Evolutionary conservation across 2,888 invertebrate genomes (phyloP).

Genomic region (Caenorhabditis panamensis): DNA sequence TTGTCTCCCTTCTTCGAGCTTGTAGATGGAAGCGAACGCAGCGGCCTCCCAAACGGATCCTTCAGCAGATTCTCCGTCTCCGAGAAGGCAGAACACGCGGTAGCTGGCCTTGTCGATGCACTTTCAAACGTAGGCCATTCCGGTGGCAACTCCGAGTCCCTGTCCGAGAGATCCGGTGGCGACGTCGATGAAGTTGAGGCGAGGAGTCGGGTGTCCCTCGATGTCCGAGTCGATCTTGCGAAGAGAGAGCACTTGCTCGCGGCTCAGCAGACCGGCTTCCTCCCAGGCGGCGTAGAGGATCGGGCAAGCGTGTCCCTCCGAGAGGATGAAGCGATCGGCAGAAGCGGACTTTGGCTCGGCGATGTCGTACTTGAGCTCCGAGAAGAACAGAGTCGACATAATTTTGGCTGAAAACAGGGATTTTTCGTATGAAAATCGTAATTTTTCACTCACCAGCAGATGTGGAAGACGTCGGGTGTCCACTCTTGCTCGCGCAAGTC

Average conservation of each 20-base stretch:
- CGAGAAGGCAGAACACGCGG: slow-evolving; percentile 93
- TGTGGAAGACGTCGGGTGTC: slow-evolving; percentile 78
- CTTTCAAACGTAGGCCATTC: slow-evolving; percentile 98
- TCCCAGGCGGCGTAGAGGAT: slow-evolving; percentile 99
- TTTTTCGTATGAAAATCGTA: not conserved
- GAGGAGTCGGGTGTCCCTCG: slow-evolving; percentile 98
- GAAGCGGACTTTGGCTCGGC: slow-evolving; percentile 90
- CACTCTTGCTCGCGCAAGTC: slow-evolving; percentile 94
- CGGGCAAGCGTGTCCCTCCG: slow-evolving; percentile 98
- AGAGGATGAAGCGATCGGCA: slow-evolving; percentile 95
- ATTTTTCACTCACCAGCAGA: slow-evolving; percentile 72
- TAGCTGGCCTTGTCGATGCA: slow-evolving; percentile 88
- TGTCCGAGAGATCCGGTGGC: slow-evolving; percentile 99
- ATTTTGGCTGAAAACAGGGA: slow-evolving; percentile 86
- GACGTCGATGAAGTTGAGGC: slow-evolving; percentile 96
- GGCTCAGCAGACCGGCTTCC: slow-evolving; percentile 84
- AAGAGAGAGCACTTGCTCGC: slow-evolving; percentile 78
- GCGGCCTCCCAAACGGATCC: slow-evolving; percentile 84
- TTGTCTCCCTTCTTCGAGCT: slow-evolving; percentile 86
- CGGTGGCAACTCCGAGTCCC: slow-evolving; percentile 94
- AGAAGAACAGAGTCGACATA: slow-evolving; percentile 97
- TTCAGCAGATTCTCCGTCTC: slow-evolving; percentile 98
- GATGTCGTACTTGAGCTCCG: slow-evolving; percentile 93
- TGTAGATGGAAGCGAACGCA: slow-evolving; percentile 93
- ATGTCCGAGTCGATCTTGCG: slow-evolving; percentile 87